phyloP scores from a whole-genome alignment of 1,140 invertebrate species.

The Macrobrachium nipponense region DNA sequence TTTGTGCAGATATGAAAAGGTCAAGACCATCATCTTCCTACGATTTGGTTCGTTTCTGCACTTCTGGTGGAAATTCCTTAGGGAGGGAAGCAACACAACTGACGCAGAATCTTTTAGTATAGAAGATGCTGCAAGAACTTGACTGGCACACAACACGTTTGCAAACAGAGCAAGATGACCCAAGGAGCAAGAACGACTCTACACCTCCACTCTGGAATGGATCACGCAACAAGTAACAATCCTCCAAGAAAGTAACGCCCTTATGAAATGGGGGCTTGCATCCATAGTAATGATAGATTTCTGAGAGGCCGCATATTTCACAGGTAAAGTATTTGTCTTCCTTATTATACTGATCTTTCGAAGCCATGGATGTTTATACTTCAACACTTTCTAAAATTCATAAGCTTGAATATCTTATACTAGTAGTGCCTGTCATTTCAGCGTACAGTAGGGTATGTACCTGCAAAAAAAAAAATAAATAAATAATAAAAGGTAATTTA shows the following conservation, averaged over 20 bases:
- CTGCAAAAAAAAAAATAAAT: too few relatives aligned
- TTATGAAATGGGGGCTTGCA: slow-evolving; percentile 77
- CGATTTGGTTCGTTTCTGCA: slow-evolving; percentile 71
- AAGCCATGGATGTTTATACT: too few relatives aligned
- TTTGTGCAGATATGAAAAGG: too few relatives aligned
- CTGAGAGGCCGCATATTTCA: slow-evolving; percentile 73
- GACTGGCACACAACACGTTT: slow-evolving; percentile 78
- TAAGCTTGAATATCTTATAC: too few relatives aligned
- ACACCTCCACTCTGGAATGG: slow-evolving; percentile 78
- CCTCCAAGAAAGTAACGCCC: slow-evolving; percentile 74
- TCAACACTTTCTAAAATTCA: too few relatives aligned
- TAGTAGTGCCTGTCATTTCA: too few relatives aligned
- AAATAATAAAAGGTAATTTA: too few relatives aligned
- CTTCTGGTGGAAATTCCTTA: slow-evolving; percentile 76
- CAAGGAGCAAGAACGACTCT: slow-evolving; percentile 79
- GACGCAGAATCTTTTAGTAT: slow-evolving; percentile 79
- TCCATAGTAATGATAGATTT: slow-evolving; percentile 78
- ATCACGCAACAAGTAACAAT: slow-evolving; percentile 85
- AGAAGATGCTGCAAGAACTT: slow-evolving; percentile 83
- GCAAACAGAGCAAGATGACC: slow-evolving; percentile 80
- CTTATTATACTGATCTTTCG: not conserved
- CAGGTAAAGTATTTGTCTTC: slow-evolving; percentile 74
- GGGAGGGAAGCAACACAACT: slow-evolving; percentile 75
- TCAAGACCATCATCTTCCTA: not conserved
- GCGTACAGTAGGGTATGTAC: too few relatives aligned